Evolutionary conservation across 2,888 invertebrate genomes (phyloP), one percentile per base, ranked within the genome.

Genomic region (Blastobasis adustella): DNA sequence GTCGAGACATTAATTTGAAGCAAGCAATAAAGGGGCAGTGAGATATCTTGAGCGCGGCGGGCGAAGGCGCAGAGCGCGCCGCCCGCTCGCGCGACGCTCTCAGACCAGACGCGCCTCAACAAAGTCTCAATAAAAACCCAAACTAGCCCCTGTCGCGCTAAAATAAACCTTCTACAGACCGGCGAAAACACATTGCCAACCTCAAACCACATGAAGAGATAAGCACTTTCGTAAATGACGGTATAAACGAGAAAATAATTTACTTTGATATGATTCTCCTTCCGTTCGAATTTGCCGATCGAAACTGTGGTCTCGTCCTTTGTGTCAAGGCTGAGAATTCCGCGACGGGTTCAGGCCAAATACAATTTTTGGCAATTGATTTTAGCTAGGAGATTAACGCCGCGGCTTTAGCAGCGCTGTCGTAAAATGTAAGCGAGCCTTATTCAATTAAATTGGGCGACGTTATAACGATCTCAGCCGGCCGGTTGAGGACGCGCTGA

Each of bases 391-490:
- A 82, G 84, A 85, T 87, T 85, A 86, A 85, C 80, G 76, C 74
- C 72, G 73, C 65, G 81, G 78, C 76, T 82, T 85, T 76, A 71
- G 65, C 69, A 63, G 68, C 69, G 73, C 72, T 72, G 76, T 79
- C 82, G 78, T 83, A 79, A 87, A 86, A 83, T 85, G 82, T 86
- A 81, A 84, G 79, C 86, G 82, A 84, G 71, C 79, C 79, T 83
- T 83, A 86, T 87, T 87, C 82, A 82, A 87, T 88, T 87, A 85
- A 86, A 87, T 80, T 79, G 70, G 73, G 80, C 76, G 79, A 79
- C 79, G 82, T 84, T 82, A 85, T 82, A 82, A 82, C 85, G 79
- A 81, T 84, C 80, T 84, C 77, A 75, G 76, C 69, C 60, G 73
- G 72, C 79, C 80, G 78, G 80, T 85, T 84, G 79, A 73, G 63